Evolutionary conservation across 2,113 vertebrate species (phyloP).

Genomic region (Pitta sordida): DNA sequence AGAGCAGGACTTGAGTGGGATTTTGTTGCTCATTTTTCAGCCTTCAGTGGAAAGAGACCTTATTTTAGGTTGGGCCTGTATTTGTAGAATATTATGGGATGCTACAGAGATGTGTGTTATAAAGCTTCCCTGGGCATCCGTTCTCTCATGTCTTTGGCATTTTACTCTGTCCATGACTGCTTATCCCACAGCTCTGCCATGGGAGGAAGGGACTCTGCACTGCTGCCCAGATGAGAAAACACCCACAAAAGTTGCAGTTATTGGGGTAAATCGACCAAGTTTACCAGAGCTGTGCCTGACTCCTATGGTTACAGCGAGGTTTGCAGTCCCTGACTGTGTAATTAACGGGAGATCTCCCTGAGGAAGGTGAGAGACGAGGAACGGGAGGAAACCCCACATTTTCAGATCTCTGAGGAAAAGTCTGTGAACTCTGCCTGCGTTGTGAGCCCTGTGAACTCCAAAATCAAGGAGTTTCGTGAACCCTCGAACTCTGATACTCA

Average conservation of each 20-base stretch:
- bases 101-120: accelerated
- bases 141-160: not conserved
- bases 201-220: not conserved
- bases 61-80: not conserved
- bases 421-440: not conserved
- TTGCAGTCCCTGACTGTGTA: not conserved
- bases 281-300: not conserved
- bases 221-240: not conserved
- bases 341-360: not conserved
- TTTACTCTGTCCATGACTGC: accelerated
- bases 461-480: not conserved
- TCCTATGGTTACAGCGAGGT: not conserved
- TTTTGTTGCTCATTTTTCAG: not conserved
- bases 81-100: not conserved
- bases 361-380: not conserved
- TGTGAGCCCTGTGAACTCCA: not conserved
- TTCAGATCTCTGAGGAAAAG: not conserved
- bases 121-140: not conserved
- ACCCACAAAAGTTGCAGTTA: accelerated
- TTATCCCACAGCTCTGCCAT: accelerated
- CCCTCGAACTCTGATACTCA: not conserved
- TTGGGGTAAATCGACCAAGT: not conserved
- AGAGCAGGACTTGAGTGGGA: accelerated
- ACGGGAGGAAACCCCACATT: not conserved
- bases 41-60: not conserved